A percentile compares a stretch with the other conserved stretches of the same genome.
Conservation (phyloP, 2,888 invertebrate species). For the Smittia aterrima region DNA sequence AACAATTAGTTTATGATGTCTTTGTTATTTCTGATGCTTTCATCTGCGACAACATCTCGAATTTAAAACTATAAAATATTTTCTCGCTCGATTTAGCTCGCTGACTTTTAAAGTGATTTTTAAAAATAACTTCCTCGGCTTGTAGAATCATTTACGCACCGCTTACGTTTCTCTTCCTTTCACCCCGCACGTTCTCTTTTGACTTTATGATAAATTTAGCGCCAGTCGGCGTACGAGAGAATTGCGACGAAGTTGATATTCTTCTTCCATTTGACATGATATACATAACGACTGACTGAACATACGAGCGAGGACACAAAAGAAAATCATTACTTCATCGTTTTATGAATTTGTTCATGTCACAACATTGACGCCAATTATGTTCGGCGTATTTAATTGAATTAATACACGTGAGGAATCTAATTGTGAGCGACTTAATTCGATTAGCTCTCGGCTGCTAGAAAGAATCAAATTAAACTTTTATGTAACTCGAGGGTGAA, state of each 20-base stretch:
- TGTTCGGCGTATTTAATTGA: background rate
- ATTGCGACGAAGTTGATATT: constrained; percentile 6
- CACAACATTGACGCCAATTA: constrained; percentile 6
- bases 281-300: background rate
- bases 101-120: background rate
- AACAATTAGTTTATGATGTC: constrained; percentile 5
- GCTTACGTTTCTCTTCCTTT: background rate
- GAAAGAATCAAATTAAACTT: constrained; percentile 26
- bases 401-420: background rate
- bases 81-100: constrained; percentile 33
- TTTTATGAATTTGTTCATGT: background rate
- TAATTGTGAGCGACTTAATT: constrained; percentile 14
- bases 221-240: background rate
- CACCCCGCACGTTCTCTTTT: background rate
- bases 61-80: background rate
- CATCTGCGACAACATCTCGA: background rate
- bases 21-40: too few relatives aligned
- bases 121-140: constrained; percentile 11
- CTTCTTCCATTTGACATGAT: constrained; percentile 32
- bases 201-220: constrained; percentile 12
- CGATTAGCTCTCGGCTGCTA: constrained; percentile 6
- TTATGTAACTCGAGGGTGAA: background rate
- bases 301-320: background rate
- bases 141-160: constrained; percentile 13
- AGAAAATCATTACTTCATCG: background rate